Evolutionary conservation across 2,888 invertebrate species (phyloP), one percentile per base, ranked within the genome.

Genomic region (Ochropleura plecta): DNA sequence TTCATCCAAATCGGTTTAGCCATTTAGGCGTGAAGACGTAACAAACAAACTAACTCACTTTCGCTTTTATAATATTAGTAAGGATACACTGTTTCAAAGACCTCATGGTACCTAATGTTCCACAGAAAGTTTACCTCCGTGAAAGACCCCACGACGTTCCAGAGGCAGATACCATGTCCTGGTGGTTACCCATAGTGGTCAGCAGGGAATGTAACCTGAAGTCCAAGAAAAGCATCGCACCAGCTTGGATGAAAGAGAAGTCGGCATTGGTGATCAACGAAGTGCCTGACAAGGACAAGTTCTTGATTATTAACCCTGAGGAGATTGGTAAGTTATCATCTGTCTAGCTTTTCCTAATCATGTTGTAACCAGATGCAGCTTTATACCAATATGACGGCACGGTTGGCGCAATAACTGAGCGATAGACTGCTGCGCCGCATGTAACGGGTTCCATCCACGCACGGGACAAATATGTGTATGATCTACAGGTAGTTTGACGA

Each of bases 271-370:
- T 92, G 12, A 87, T 98, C 0, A 89, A 89, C 0, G 94, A 97
- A 73, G 93, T 97, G 87, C 97, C 98, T 0, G 92, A 89, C 0
- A 93, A 96, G 44, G 95, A 98, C 67, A 92, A 97, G 69, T 98
- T 98, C 89, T 97, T 98, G 67, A 98, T 98, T 73, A 97, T 98
- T 0, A 98, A 98, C 93, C 98, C 98, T 8, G 98, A 98, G 89
- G 98, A 98, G 95, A 98, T 98, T 81, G 98, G 98, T 98, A 90
- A 91, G 93, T 87, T 4, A 14, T 40, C 30, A 40, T 5, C 59
- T 59, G 59, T 40, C 16, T 40, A 40, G 40, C 4, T 5, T 59
- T 40, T 5, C 16, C 1, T 3, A 16, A 8, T 30, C 5, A 1
- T 30, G 7, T 14, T 20, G 6, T 20, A 5, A 55, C 20, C 16